Evolutionary conservation across 1,140 invertebrate genomes (phyloP).

Genomic region (Camponotus floridanus): DNA sequence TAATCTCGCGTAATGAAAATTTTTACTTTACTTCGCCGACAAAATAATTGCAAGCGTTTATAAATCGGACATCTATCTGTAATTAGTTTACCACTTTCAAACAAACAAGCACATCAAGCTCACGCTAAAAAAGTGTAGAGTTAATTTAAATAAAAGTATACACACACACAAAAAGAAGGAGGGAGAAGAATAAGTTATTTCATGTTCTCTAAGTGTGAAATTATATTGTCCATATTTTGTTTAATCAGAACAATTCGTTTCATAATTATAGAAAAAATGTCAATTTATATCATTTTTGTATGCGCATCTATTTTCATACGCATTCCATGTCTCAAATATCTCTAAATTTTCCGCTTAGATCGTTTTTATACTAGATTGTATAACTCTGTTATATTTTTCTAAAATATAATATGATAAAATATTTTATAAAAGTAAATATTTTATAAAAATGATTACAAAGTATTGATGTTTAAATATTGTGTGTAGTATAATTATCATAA

Average conservation of each 20-base stretch:
- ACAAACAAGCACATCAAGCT: background rate
- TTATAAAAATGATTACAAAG: no score
- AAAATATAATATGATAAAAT: no score
- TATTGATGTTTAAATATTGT: no score
- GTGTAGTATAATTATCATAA: no score
- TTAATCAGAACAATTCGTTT: background rate
- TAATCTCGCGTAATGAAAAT: conserved; percentile 23
- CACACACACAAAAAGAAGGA: background rate
- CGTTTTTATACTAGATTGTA: no score
- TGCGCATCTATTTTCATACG: no score
- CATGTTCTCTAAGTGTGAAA: background rate
- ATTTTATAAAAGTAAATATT: no score
- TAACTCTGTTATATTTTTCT: no score
- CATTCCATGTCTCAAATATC: no score
- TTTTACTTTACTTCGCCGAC: background rate
- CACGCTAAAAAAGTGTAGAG: background rate
- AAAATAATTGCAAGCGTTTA: background rate
- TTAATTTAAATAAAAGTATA: conserved; percentile 5
- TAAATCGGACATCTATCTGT: background rate
- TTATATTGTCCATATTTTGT: background rate
- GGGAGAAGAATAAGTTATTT: background rate
- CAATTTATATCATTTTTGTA: no score
- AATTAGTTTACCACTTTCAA: background rate
- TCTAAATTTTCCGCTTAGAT: no score
- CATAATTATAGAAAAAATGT: background rate